Conservation (phyloP, 2,888 invertebrate genomes). For the Eutolmus rufibarbis region DNA sequence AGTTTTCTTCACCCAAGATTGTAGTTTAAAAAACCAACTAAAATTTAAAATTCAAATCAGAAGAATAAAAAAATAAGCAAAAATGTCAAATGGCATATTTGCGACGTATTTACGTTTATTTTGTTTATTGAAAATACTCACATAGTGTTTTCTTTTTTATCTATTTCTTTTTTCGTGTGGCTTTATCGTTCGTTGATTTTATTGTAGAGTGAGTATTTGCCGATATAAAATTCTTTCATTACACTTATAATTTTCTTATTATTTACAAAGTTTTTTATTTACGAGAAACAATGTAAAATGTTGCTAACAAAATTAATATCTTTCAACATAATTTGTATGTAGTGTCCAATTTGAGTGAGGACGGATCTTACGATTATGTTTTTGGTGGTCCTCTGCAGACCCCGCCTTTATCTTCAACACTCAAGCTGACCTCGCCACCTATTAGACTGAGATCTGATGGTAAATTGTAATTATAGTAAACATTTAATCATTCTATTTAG, state of each 20-base stretch:
- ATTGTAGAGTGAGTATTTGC: constrained; percentile 53
- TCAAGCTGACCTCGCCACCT: constrained; percentile 65
- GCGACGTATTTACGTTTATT: not conserved
- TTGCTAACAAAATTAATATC: constrained; percentile 17
- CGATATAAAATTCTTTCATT: constrained; percentile 18
- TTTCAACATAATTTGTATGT: constrained; percentile 45
- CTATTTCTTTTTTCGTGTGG: constrained; percentile 52
- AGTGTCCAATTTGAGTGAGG: constrained; percentile 64
- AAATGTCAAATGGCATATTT: constrained; percentile 1
- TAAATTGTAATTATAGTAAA: constrained; percentile 50
- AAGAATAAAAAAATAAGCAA: not conserved
- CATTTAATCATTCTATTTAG: not conserved
- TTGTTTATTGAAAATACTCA: constrained; percentile 8
- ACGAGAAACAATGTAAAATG: constrained; percentile 39
- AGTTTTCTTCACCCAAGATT: not conserved
- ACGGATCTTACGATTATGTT: constrained; percentile 65
- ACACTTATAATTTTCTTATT: not conserved
- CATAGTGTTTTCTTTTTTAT: constrained; percentile 37
- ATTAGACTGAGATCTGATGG: constrained; percentile 63
- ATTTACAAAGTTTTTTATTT: not conserved
- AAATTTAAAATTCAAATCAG: not conserved
- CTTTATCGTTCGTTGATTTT: constrained; percentile 57
- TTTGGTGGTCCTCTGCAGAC: constrained; percentile 64
- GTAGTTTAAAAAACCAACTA: not conserved
- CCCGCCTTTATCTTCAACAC: constrained; percentile 62